Evolutionary conservation across 2,797 vertebrate genomes (phyloP), one percentile per base, ranked within the genome.

Genomic region (Pagetopsis macropterus): DNA sequence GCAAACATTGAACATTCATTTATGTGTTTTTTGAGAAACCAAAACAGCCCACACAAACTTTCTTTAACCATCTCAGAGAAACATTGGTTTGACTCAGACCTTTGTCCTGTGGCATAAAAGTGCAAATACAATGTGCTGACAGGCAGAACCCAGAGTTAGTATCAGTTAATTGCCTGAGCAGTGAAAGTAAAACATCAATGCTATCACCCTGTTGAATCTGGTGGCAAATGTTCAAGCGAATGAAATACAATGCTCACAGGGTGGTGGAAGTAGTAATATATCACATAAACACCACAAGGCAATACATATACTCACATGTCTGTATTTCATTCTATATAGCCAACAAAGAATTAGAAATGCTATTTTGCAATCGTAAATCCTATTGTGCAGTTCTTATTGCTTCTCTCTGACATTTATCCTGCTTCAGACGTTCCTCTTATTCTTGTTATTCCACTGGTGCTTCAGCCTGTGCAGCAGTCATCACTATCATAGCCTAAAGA

Each of bases 401-500:
- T 65, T 69, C 7, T 70, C 6, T 52, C 16, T n/a, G 31, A 21
- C 59, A 3, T 65, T 43, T n/a, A 5, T 57, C 10, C 3, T 21
- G 37, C 21, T 67, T 58, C 46, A 63, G 51, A 48, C 17, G 41
- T 27, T 72, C 66, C 3, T 62, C 27, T 19, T 55, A 23, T 62
- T 5, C 17, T 50, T 15, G 0, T 79, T 46, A 84, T 70, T 91
- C 84, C 63, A 11, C 74, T 54, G 77, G 48, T 6, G 9, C 54
- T 75, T 79, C 73, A 54, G 57, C 21, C 0, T 50, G 10, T 0
- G 16, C n/a, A 15, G 75, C 2, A 6, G 65, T 78, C 84, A 88
- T 86, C 71, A 88, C 13, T 4, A 92, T 15, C 43, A 75, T 12
- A 33, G 72, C 76, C 91, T 92, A 8, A 17, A 70, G 8, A 76